phyloP scores from a whole-genome alignment of 2,888 invertebrate genomes.

The Eilema sororculum region DNA sequence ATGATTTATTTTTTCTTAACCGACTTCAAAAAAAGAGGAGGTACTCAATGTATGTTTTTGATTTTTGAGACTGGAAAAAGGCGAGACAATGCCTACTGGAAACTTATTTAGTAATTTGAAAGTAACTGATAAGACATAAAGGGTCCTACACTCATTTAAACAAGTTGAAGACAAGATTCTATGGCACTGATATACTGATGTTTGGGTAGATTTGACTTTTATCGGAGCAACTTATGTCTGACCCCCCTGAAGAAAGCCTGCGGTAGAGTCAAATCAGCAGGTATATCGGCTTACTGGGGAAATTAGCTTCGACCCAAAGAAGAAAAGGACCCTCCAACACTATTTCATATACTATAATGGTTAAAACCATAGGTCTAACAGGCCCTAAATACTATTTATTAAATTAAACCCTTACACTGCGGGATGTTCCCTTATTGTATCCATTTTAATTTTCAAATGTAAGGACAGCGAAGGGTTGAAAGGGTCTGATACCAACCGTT shows the following conservation, averaged over 20 bases:
- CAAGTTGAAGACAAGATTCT: too few relatives aligned
- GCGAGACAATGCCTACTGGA: too few relatives aligned
- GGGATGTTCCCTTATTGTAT: slow-evolving; percentile 28
- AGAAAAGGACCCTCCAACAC: too few relatives aligned
- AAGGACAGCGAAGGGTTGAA: slow-evolving; percentile 19
- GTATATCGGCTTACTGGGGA: too few relatives aligned
- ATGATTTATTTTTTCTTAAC: neutral
- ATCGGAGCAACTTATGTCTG: neutral
- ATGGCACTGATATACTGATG: too few relatives aligned
- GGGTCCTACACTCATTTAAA: too few relatives aligned
- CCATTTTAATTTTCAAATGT: slow-evolving; percentile 34
- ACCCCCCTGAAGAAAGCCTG: neutral
- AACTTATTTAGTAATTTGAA: too few relatives aligned
- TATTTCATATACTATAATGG: neutral
- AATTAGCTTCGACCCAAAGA: too few relatives aligned
- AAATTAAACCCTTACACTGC: slow-evolving; percentile 16
- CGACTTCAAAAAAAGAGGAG: neutral
- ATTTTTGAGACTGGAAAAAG: too few relatives aligned
- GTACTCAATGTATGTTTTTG: neutral
- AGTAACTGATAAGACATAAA: too few relatives aligned
- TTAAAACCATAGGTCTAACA: neutral
- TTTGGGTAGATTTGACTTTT: too few relatives aligned
- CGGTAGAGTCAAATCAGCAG: too few relatives aligned
- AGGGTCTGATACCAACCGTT: slow-evolving; percentile 31
- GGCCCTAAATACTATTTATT: neutral